A percentile compares a stretch with the other conserved stretches of the same genome.
Conservation (phyloP, 2,797 vertebrate genomes). For the Clarias platycephalus region DNA sequence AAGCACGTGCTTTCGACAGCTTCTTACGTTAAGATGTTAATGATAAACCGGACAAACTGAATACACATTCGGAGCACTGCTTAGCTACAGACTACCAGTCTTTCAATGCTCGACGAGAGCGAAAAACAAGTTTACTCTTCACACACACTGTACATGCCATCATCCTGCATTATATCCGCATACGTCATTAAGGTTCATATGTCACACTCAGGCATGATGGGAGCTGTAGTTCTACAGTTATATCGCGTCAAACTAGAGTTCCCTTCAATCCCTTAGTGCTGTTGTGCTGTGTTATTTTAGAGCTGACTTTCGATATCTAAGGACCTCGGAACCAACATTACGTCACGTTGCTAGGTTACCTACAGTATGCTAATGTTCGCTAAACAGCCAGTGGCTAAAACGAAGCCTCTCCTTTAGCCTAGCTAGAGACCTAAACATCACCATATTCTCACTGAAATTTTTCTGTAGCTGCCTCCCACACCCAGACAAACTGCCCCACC, state of each 20-base stretch:
- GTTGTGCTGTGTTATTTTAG: not conserved
- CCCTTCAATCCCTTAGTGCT: not conserved
- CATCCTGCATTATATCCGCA: not conserved
- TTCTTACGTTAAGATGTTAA: not conserved
- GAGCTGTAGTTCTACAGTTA: conserved; percentile 24
- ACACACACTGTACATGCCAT: not conserved
- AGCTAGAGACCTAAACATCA: no score
- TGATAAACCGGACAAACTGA: not conserved
- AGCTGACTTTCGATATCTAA: not conserved
- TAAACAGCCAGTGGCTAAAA: not conserved
- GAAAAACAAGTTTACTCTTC: not conserved
- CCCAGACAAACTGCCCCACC: no score
- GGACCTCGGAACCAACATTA: not conserved
- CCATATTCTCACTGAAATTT: no score
- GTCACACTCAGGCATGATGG: not conserved
- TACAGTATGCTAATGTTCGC: not conserved
- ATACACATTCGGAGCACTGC: not conserved
- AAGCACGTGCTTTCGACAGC: not conserved
- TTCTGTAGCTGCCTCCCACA: no score
- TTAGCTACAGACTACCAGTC: not conserved
- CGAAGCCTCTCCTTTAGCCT: no score
- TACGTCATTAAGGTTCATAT: conserved; percentile 18
- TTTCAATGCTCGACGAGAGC: not conserved
- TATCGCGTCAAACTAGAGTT: not conserved
- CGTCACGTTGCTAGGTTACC: not conserved